These are phyloP conservation scores for Florisuga fusca DNA, from an alignment of 2,797 vertebrate genomes.

Conservation along the genomic window DNA sequence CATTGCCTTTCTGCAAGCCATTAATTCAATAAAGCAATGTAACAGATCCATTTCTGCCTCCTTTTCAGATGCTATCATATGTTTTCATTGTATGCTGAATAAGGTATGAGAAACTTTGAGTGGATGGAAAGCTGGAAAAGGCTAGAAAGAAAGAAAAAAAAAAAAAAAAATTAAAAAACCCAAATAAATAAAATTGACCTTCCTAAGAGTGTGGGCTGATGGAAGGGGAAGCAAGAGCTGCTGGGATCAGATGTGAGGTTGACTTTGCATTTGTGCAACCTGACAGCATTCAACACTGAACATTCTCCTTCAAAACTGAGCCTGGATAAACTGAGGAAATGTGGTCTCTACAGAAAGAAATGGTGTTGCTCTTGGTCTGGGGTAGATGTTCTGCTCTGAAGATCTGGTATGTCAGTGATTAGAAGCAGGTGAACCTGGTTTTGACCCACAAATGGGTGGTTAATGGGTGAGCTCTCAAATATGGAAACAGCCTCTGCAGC, in stretches of 20 bases:
- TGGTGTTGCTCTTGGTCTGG: background rate
- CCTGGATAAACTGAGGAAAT: background rate
- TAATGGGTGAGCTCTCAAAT: too few species aligned
- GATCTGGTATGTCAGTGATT: background rate
- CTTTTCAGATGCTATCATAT: conserved; percentile 40
- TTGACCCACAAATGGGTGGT: background rate
- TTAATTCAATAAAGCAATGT: conserved; percentile 30
- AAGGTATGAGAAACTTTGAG: background rate
- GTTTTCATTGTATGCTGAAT: background rate
- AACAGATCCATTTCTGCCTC: conserved; percentile 34
- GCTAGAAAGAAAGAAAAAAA: background rate
- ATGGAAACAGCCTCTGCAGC: background rate
- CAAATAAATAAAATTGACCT: background rate
- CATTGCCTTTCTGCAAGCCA: conserved; percentile 1
- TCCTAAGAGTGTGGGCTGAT: background rate
- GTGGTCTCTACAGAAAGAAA: background rate
- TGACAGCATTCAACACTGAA: background rate
- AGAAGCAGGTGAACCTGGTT: background rate
- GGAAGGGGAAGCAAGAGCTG: background rate
- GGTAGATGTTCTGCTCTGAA: background rate
- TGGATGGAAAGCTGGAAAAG: background rate
- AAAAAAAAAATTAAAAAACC: background rate
- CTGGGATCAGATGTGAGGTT: background rate
- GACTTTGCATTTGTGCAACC: background rate
- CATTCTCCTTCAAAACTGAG: background rate